A percentile compares a stretch with the other conserved stretches of the same genome.
phyloP scores from a whole-genome alignment of 2,113 vertebrate species.

The Procavia capensis region DNA sequence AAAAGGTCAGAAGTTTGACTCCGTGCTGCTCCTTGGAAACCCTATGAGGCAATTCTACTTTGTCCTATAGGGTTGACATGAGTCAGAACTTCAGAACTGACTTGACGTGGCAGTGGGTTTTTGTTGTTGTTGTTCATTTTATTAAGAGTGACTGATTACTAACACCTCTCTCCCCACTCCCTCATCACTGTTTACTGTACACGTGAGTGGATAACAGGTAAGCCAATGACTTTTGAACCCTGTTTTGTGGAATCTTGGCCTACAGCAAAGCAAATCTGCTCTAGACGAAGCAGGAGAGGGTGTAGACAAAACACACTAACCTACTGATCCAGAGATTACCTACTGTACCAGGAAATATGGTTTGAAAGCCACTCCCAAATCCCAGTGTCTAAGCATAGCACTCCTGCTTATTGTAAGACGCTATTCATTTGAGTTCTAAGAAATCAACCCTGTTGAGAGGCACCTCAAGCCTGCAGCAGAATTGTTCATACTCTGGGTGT shows the following conservation, averaged over 20 bases:
- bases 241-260: not conserved
- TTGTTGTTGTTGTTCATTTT: too few species aligned
- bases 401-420: not conserved
- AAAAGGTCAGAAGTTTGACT: too few species aligned
- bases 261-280: not conserved
- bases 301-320: not conserved
- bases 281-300: not conserved
- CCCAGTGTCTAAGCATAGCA: not conserved
- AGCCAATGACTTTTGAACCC: not conserved
- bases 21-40: too few species aligned
- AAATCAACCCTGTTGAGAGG: not conserved
- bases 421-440: not conserved
- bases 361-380: not conserved
- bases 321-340: not conserved
- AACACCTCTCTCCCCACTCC: not conserved
- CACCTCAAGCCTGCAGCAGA: not conserved
- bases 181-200: not conserved
- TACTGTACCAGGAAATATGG: not conserved
- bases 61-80: too few species aligned
- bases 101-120: too few species aligned
- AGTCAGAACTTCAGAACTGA: too few species aligned
- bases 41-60: too few species aligned
- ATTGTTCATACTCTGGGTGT: not conserved
- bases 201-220: not conserved
- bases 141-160: not conserved